Evolutionary conservation across 2,797 vertebrate species (phyloP).

Genomic region (Siniperca scherzeri): DNA sequence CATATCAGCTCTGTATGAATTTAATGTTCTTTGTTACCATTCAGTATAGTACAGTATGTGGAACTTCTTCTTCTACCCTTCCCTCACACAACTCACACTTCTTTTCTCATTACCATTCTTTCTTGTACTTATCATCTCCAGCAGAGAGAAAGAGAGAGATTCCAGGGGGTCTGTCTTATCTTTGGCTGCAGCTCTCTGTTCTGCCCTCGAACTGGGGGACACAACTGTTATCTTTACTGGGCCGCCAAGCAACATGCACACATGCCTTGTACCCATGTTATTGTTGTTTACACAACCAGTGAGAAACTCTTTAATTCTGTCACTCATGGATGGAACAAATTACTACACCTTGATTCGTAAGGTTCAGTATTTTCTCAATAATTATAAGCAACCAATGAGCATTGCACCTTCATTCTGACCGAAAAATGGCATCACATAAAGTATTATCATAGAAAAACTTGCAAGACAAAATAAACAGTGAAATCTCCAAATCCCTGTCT

Average conservation of each 20-base stretch:
- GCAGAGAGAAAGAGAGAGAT: constrained; percentile 37
- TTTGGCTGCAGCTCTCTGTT: constrained; percentile 53
- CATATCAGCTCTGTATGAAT: background rate
- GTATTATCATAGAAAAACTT: constrained; percentile 21
- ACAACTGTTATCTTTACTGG: constrained; percentile 47
- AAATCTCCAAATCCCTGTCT: constrained; percentile 31
- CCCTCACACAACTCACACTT: constrained; percentile 4
- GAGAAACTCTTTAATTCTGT: background rate
- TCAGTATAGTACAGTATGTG: background rate
- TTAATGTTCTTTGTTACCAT: background rate
- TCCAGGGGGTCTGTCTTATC: constrained; percentile 51
- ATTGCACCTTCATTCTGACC: background rate
- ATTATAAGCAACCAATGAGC: background rate
- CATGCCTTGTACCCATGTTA: constrained; percentile 12
- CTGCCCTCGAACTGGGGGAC: constrained; percentile 39
- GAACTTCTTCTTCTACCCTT: constrained; percentile 12
- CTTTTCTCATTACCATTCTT: constrained; percentile 26
- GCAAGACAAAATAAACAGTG: constrained; percentile 11
- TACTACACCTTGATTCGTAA: background rate
- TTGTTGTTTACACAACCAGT: constrained; percentile 7
- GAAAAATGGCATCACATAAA: constrained; percentile 8
- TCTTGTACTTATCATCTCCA: constrained; percentile 37
- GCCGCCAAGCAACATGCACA: constrained; percentile 20
- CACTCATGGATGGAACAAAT: background rate
- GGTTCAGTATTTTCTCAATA: background rate